These are phyloP conservation scores for Calidris pugnax DNA, from an alignment of 2,113 vertebrate species.

Conservation along the genomic window DNA sequence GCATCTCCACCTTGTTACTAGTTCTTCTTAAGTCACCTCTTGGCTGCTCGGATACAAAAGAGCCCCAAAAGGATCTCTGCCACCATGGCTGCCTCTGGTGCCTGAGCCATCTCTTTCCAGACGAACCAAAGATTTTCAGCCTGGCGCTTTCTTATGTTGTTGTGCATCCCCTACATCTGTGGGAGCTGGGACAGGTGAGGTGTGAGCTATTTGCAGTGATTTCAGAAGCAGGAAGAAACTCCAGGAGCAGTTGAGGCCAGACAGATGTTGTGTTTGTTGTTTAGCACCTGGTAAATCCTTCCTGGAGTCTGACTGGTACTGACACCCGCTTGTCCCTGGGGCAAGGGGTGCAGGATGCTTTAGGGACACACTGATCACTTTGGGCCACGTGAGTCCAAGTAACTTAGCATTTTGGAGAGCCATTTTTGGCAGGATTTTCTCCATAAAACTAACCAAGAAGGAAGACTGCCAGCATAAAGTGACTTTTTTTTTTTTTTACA, in stretches of 20 bases:
- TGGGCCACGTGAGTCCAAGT: background rate
- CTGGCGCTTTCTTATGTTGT: background rate
- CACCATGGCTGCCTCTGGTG: background rate
- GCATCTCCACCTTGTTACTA: background rate
- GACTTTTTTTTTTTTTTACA: background rate
- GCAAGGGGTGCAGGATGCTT: background rate
- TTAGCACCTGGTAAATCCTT: background rate
- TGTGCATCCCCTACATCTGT: background rate
- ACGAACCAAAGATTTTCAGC: background rate
- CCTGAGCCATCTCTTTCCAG: background rate
- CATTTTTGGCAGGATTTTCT: background rate
- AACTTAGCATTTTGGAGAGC: background rate
- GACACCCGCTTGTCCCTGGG: accelerated
- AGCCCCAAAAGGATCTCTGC: background rate
- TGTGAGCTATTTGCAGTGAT: background rate
- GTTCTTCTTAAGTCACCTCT: background rate
- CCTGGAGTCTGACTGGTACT: background rate
- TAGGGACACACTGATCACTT: background rate
- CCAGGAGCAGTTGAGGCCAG: background rate
- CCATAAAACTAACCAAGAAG: background rate
- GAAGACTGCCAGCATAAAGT: background rate
- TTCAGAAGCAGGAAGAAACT: background rate
- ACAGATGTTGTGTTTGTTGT: background rate
- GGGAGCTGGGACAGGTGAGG: background rate
- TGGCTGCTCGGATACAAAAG: background rate